These are phyloP conservation scores for Hemibagrus wyckioides DNA, from an alignment of 2,113 vertebrate genomes.

Conservation along the genomic window DNA sequence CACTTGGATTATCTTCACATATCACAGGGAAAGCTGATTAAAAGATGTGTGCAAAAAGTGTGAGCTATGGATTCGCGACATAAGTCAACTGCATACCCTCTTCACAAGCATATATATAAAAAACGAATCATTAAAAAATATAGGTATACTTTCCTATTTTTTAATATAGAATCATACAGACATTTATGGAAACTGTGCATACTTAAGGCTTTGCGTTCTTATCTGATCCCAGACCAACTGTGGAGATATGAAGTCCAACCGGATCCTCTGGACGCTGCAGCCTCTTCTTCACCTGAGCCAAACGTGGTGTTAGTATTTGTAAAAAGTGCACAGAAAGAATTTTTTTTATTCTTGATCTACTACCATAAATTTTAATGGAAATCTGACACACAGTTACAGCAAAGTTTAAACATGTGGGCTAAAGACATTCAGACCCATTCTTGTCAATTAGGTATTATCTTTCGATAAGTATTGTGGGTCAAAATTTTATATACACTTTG, in stretches of 20 bases:
- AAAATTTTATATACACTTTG: background rate
- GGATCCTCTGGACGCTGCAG: constrained; percentile 72
- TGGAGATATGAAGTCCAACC: constrained; percentile 97
- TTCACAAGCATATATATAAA: background rate
- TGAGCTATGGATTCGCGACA: background rate
- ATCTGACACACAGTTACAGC: background rate
- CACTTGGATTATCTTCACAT: background rate
- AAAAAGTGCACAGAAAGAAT: background rate
- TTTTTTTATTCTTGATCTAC: background rate
- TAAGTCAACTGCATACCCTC: background rate
- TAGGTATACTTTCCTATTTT: background rate
- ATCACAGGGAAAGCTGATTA: background rate
- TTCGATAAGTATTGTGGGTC: background rate
- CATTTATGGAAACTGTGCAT: background rate
- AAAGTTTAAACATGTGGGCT: background rate
- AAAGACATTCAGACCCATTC: background rate
- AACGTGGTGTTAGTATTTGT: background rate
- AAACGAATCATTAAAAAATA: background rate
- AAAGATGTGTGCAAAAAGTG: background rate
- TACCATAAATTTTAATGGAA: background rate
- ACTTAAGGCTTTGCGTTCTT: constrained; percentile 38
- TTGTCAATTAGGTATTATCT: background rate
- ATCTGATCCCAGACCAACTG: constrained; percentile 97
- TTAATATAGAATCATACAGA: background rate
- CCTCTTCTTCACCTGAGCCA: constrained; percentile 85